phyloP scores from a whole-genome alignment of 1,140 invertebrate species.

The Saccostrea echinata region DNA sequence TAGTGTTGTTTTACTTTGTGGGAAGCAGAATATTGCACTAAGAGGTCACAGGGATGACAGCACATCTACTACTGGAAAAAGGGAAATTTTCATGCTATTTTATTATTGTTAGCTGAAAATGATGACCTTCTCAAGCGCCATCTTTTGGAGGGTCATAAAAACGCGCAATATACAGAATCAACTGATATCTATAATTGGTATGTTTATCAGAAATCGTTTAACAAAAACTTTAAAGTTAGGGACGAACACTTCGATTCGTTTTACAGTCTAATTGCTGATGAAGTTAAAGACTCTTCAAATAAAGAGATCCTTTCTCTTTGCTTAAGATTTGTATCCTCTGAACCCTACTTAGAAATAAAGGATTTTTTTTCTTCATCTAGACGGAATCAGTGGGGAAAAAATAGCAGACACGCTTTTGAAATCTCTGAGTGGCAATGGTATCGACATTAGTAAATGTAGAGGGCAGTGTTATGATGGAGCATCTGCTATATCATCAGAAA shows the following conservation, averaged over 20 bases:
- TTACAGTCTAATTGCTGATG: background rate
- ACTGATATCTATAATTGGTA: background rate
- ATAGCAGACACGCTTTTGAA: conserved; percentile 21
- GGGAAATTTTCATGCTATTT: conserved; percentile 16
- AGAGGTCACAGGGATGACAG: conserved; percentile 35
- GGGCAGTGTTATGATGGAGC: conserved; percentile 40
- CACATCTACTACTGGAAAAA: conserved; percentile 3
- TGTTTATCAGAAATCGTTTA: background rate
- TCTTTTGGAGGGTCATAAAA: background rate
- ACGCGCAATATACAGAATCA: conserved; percentile 33
- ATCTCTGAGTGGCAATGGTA: background rate
- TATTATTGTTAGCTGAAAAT: background rate
- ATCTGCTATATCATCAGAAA: background rate
- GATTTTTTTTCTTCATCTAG: conserved; percentile 25
- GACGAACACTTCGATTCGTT: background rate
- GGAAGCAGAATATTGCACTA: conserved; percentile 32
- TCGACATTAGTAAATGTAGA: conserved; percentile 5
- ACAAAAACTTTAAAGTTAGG: conserved; percentile 12
- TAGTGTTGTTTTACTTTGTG: conserved; percentile 7
- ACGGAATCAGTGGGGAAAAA: background rate
- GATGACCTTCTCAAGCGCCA: conserved; percentile 23
- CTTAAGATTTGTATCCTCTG: background rate
- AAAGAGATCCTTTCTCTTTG: background rate
- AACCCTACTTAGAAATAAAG: background rate
- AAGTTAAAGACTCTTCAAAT: conserved; percentile 19